A percentile compares a stretch with the other conserved stretches of the same genome.
Evolutionary conservation across 2,113 vertebrate species (phyloP).

Genomic region (Megaceryle torquata): DNA sequence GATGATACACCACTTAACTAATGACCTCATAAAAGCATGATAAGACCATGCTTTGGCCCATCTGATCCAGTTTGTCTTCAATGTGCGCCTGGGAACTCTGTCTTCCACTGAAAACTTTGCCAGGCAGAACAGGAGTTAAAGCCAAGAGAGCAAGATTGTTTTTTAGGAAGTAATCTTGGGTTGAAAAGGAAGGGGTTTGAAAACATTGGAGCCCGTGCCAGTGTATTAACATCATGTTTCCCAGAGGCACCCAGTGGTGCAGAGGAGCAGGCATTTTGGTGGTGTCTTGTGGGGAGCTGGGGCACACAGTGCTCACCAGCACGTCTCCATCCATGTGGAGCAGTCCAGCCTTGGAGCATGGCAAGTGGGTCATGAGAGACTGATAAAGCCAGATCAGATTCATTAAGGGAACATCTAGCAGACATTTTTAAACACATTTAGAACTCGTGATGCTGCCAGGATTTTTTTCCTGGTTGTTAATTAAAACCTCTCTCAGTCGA

Average conservation of each 20-base stretch:
- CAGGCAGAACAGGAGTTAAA: neutral
- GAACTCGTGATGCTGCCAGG: neutral
- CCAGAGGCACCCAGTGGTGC: neutral
- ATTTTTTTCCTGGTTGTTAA: neutral
- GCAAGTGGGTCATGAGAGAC: accelerated
- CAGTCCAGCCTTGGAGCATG: neutral
- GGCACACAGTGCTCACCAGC: accelerated
- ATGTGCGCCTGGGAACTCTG: neutral
- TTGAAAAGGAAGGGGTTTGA: neutral
- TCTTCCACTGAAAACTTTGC: neutral
- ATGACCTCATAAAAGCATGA: neutral
- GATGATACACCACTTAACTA: neutral
- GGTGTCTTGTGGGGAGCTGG: accelerated
- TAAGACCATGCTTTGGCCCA: neutral
- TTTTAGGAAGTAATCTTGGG: neutral
- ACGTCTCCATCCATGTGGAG: neutral
- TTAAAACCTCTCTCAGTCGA: constrained; percentile 18
- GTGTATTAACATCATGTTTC: neutral
- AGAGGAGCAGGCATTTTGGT: neutral
- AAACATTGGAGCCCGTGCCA: neutral
- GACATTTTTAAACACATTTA: neutral
- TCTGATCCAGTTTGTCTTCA: neutral
- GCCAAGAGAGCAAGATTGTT: neutral
- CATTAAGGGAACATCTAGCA: neutral
- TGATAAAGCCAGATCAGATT: neutral